Evolutionary conservation across 30 jellyfish, hydroid and myxozoan genomes (phyloP).

Genomic region (Cassiopea xamachana): DNA sequence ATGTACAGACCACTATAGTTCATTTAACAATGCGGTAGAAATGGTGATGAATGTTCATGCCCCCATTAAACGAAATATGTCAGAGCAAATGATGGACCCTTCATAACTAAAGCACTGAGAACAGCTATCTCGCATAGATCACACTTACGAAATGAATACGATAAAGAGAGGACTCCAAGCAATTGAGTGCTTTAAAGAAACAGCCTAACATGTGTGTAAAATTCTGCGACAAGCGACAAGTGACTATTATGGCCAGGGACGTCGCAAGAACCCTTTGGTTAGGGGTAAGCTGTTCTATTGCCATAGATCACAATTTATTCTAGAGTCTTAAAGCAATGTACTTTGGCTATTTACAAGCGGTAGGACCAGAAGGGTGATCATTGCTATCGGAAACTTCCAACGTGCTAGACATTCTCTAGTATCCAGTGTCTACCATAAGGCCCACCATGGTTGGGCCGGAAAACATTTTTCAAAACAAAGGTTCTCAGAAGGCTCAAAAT

Average conservation of each 20-base stretch:
- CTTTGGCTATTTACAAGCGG: too few relatives aligned
- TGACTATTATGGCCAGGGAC: constrained; percentile 6
- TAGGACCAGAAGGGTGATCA: too few relatives aligned
- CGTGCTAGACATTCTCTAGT: too few relatives aligned
- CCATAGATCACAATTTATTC: too few relatives aligned
- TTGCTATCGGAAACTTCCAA: too few relatives aligned
- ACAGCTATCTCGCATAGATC: background rate
- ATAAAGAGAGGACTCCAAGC: constrained; percentile 3
- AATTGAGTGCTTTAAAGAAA: background rate
- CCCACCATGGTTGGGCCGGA: too few relatives aligned
- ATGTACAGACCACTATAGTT: background rate
- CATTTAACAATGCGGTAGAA: background rate
- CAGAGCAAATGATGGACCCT: background rate
- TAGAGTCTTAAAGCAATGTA: too few relatives aligned
- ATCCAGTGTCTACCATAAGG: too few relatives aligned
- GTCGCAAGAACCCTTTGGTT: too few relatives aligned
- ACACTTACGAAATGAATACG: background rate
- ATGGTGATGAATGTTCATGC: background rate
- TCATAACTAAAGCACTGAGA: background rate
- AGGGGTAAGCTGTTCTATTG: too few relatives aligned
- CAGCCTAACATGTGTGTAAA: background rate
- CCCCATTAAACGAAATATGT: background rate
- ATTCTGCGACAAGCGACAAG: background rate
- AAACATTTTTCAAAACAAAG: too few relatives aligned
- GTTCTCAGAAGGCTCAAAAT: too few relatives aligned